These are phyloP conservation scores for Sardinella longiceps DNA, from an alignment of 2,797 vertebrate species.

Conservation along the genomic window DNA sequence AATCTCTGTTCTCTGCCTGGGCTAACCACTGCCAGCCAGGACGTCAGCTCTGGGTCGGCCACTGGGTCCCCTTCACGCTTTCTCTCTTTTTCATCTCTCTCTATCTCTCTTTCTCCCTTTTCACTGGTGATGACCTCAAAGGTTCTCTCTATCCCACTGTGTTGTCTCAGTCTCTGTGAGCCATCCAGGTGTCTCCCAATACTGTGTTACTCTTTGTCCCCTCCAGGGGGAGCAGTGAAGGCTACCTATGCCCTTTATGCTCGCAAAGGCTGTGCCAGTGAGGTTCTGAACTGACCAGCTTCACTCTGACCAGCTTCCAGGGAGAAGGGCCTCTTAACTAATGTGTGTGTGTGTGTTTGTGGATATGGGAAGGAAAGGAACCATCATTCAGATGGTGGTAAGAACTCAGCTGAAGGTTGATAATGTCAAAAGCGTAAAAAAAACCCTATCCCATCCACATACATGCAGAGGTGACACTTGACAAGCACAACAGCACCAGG, in stretches of 20 bases:
- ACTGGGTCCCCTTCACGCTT: neutral
- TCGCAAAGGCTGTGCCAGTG: neutral
- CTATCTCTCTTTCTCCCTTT: neutral
- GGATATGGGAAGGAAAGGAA: neutral
- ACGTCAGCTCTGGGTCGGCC: neutral
- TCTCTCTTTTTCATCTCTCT: neutral
- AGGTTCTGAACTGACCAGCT: neutral
- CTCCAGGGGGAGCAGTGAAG: neutral
- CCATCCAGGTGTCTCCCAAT: neutral
- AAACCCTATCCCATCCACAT: neutral
- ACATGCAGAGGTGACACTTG: neutral
- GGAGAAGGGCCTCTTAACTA: neutral
- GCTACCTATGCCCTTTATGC: neutral
- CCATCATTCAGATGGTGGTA: neutral
- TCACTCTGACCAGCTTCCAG: neutral
- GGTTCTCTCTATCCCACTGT: neutral
- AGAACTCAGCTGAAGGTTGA: too few species aligned
- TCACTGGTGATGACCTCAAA: neutral
- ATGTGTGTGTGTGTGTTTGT: neutral
- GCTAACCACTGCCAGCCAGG: neutral
- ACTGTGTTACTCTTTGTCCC: too few species aligned
- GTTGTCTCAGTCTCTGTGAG: neutral
- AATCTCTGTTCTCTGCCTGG: conserved; percentile 43
- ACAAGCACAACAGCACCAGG: conserved; percentile 26
- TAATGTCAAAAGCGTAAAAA: too few species aligned